These are phyloP conservation scores for Stenoptilia bipunctidactyla DNA, from an alignment of 2,888 invertebrate genomes.

Conservation along the genomic window DNA sequence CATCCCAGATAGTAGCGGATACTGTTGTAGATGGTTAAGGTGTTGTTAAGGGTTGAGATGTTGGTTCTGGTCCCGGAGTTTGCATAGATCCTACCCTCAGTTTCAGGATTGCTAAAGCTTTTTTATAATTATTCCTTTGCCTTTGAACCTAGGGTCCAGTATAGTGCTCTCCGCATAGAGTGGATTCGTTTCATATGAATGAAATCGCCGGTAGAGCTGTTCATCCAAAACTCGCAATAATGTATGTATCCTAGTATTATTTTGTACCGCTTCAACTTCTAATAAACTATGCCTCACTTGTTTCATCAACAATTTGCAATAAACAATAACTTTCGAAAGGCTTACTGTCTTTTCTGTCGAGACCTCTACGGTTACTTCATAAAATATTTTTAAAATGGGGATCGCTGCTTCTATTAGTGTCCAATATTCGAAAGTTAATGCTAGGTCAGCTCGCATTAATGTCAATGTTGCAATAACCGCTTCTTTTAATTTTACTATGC, in stretches of 20 bases:
- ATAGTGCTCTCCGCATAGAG: not conserved
- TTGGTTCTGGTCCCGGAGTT: not conserved
- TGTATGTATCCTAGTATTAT: no score
- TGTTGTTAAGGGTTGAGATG: not conserved
- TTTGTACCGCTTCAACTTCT: no score
- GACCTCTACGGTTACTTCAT: constrained; percentile 4
- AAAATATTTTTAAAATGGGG: constrained; percentile 3
- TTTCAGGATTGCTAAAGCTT: not conserved
- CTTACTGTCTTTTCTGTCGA: constrained; percentile 4
- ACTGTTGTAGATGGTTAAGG: not conserved
- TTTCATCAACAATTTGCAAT: not conserved
- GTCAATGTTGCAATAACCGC: no score
- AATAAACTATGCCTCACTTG: not conserved
- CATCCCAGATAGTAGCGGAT: constrained; percentile 1
- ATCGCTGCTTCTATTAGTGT: not conserved
- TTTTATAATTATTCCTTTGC: not conserved
- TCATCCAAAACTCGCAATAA: no score
- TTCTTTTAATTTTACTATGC: constrained; percentile 13
- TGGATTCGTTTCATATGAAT: not conserved
- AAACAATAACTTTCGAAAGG: constrained; percentile 1
- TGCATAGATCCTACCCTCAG: not conserved
- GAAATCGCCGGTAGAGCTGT: no score
- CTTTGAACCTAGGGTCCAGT: constrained; percentile 2
- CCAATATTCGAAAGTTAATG: not conserved
- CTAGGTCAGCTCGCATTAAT: no score